phyloP scores from a whole-genome alignment of 2,888 invertebrate species.

The Nomada ferruginata region DNA sequence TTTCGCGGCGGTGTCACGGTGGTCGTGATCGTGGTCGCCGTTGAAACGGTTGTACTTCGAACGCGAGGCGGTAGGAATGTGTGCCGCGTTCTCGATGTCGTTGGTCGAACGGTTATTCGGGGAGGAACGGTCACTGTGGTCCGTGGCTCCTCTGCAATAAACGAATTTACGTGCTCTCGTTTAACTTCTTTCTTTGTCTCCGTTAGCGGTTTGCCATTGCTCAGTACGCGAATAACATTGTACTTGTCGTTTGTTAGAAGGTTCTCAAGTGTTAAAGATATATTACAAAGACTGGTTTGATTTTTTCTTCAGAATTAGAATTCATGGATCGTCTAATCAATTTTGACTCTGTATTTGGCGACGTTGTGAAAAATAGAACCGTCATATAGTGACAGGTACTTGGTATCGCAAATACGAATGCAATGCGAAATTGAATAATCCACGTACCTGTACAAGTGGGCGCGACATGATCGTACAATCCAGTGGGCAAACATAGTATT shows the following conservation, averaged over 20 bases:
- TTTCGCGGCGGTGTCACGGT: constrained; percentile 70
- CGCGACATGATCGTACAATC: constrained; percentile 91
- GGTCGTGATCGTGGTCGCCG: constrained; percentile 73
- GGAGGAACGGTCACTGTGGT: constrained; percentile 79
- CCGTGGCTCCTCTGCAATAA: constrained; percentile 85
- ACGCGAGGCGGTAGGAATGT: constrained; percentile 78
- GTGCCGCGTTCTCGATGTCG: constrained; percentile 81
- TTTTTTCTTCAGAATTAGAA: too few species aligned
- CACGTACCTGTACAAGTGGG: constrained; percentile 89
- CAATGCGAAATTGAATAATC: not conserved
- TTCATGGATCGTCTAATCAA: too few species aligned
- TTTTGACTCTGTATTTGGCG: too few species aligned
- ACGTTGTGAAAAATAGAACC: not conserved
- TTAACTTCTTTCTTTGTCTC: not conserved
- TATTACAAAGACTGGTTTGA: too few species aligned
- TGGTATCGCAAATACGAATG: not conserved
- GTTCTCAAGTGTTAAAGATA: too few species aligned
- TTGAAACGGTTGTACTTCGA: constrained; percentile 76
- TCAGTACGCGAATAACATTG: too few species aligned
- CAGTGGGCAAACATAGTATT: constrained; percentile 90
- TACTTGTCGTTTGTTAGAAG: too few species aligned
- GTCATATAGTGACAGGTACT: not conserved
- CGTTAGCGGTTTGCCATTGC: too few species aligned
- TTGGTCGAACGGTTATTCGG: constrained; percentile 74
- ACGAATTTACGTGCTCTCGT: not conserved